phyloP scores from a whole-genome alignment of 2,888 invertebrate genomes.

The Zonitis immaculata region DNA sequence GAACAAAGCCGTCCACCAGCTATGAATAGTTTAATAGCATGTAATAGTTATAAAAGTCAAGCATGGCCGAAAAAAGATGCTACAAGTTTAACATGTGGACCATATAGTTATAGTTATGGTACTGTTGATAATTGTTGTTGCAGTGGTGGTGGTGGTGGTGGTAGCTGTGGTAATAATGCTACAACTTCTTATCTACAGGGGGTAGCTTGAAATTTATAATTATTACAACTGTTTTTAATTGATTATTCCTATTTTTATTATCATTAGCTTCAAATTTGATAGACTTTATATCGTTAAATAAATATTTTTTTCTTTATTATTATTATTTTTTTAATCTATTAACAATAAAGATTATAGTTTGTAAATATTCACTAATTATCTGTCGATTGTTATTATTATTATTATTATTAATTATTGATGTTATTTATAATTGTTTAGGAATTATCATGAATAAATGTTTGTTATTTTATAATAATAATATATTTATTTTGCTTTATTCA shows the following conservation, averaged over 20 bases:
- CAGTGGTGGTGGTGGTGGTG: conserved; percentile 8
- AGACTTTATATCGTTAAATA: not conserved
- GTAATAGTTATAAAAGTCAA: conserved; percentile 71
- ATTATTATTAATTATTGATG: not conserved
- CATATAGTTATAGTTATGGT: conserved; percentile 56
- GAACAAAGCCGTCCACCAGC: conserved; percentile 64
- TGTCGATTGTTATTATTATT: not conserved
- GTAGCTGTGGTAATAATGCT: conserved; percentile 5
- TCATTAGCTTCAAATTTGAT: not conserved
- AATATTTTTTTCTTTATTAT: not conserved
- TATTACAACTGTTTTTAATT: no score
- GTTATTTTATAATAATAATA: not conserved
- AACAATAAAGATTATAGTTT: not conserved
- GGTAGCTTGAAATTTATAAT: conserved; percentile 29
- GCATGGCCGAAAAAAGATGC: conserved; percentile 49
- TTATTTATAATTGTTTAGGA: not conserved
- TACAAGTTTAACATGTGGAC: conserved; percentile 43
- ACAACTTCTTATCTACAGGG: conserved; percentile 34
- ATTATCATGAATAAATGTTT: not conserved
- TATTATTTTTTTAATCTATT: not conserved
- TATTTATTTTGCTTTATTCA: not conserved
- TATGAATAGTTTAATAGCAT: conserved; percentile 70
- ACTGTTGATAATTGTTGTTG: conserved; percentile 43
- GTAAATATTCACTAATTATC: not conserved
- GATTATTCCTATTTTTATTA: no score